These are phyloP conservation scores for Dendrolimus pini DNA, from an alignment of 2,888 invertebrate species.

Conservation along the genomic window DNA sequence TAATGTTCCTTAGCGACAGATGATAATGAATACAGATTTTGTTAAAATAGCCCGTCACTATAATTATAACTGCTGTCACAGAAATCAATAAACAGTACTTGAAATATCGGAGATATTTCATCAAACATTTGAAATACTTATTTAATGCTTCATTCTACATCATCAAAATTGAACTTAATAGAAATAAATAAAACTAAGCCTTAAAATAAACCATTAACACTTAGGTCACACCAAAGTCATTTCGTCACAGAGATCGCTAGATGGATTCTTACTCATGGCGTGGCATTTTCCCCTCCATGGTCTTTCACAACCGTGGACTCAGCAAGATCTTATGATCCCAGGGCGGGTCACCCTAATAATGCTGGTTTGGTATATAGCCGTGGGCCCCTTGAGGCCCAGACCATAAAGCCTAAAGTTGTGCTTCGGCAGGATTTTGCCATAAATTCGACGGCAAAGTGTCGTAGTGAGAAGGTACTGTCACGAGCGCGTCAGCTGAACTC, in stretches of 20 bases:
- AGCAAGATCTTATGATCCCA: constrained; percentile 27
- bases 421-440: constrained; percentile 61
- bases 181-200: background rate
- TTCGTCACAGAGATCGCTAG: constrained; percentile 32
- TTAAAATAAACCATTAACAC: constrained; percentile 6
- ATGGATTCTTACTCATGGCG: constrained; percentile 31
- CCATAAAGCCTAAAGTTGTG: constrained; percentile 52
- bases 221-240: constrained; percentile 32
- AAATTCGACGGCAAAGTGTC: constrained; percentile 76
- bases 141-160: too few relatives aligned
- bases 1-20: too few relatives aligned
- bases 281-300: constrained; percentile 38
- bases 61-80: too few relatives aligned
- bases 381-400: constrained; percentile 30
- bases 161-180: background rate
- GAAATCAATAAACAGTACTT: too few relatives aligned
- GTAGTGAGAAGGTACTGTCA: constrained; percentile 86
- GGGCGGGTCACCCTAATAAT: constrained; percentile 35
- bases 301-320: constrained; percentile 58
- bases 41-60: too few relatives aligned
- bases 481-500: constrained; percentile 82
- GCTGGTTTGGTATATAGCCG: constrained; percentile 42
- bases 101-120: too few relatives aligned
- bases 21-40: too few relatives aligned
- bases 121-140: too few relatives aligned